These are phyloP conservation scores for Chaetogeoica ovagalla DNA, from an alignment of 2,888 invertebrate species.

Conservation along the genomic window DNA sequence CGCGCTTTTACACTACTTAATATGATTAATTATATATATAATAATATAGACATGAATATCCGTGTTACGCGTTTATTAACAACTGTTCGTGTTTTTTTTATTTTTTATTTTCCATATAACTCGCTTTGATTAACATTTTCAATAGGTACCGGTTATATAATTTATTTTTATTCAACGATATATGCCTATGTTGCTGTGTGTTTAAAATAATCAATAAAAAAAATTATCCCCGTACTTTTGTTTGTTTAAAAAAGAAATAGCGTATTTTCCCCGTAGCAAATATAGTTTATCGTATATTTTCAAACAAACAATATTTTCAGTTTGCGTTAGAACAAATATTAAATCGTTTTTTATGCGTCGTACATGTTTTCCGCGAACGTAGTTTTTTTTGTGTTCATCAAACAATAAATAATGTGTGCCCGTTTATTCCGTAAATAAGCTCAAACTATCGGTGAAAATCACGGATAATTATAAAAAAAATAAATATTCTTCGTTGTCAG, in stretches of 20 bases:
- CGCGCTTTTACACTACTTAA: slow-evolving; percentile 11
- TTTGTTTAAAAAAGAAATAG: too few species aligned
- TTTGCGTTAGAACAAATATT: background rate
- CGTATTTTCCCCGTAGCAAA: too few species aligned
- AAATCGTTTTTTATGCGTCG: background rate
- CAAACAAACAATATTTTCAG: too few species aligned
- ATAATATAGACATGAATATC: slow-evolving; percentile 15
- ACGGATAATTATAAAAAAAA: background rate
- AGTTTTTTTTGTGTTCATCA: slow-evolving; percentile 1
- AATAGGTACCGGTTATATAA: background rate
- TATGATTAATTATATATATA: slow-evolving; percentile 18
- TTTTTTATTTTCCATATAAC: background rate
- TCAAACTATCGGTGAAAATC: background rate
- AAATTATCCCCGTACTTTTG: too few species aligned
- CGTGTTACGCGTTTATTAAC: background rate
- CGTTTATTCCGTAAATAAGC: background rate
- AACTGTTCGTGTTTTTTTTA: background rate
- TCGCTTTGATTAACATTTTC: slow-evolving; percentile 1
- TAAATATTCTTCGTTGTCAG: background rate
- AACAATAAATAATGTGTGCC: background rate
- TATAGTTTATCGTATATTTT: too few species aligned
- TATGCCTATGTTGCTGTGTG: background rate
- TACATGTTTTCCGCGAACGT: too few species aligned
- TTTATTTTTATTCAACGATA: background rate
- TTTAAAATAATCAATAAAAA: background rate